phyloP scores from a whole-genome alignment of 2,797 vertebrate genomes.

The Chlorospingus flavigularis region DNA sequence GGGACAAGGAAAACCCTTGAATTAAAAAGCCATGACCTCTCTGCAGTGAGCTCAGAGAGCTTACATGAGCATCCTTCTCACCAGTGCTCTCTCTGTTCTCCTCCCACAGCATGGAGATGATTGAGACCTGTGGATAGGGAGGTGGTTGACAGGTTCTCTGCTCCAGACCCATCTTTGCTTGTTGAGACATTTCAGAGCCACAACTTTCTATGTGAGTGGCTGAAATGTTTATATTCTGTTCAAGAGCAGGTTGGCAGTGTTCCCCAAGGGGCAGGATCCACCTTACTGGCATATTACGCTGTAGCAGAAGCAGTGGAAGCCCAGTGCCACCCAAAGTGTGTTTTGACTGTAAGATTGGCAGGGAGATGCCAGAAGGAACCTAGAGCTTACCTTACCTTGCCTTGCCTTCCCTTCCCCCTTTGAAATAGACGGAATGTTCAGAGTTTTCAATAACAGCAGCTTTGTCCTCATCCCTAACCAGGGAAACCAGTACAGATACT shows the following conservation, averaged over 20 bases:
- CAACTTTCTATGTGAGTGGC: background rate
- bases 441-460: background rate
- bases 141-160: background rate
- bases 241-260: background rate
- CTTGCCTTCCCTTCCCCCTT: background rate
- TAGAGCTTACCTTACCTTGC: background rate
- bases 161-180: background rate
- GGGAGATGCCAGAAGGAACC: background rate
- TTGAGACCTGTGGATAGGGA: background rate
- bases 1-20: background rate
- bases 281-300: background rate
- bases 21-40: background rate
- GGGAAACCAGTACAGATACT: background rate
- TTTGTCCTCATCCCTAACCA: background rate
- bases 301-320: background rate
- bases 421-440: background rate
- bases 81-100: background rate
- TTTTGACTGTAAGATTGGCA: background rate
- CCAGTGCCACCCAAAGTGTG: background rate
- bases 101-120: rapidly evolving
- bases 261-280: background rate
- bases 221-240: background rate
- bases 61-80: background rate
- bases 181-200: background rate
- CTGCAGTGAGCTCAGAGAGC: background rate